Conservation (phyloP, 2,888 invertebrate species). For the Neocrepidodera transversa region DNA sequence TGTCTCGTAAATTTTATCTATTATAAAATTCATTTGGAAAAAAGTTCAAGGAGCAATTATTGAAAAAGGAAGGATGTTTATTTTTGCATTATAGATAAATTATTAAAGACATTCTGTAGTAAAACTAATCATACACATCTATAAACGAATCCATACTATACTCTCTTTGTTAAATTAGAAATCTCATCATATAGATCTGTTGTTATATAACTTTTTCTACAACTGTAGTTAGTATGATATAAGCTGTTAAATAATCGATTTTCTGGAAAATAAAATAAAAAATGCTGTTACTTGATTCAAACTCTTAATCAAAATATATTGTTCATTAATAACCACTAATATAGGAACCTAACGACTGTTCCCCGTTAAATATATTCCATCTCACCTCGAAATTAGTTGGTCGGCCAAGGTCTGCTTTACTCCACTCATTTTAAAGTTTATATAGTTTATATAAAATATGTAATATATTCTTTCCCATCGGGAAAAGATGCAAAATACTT, state of each 20-base stretch:
- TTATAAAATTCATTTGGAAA: neutral
- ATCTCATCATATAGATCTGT: slow-evolving; percentile 21
- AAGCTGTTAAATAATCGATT: neutral
- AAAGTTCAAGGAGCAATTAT: neutral
- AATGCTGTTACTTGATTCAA: no score
- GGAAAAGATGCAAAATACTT: no score
- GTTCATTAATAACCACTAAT: no score
- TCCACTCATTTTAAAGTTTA: no score
- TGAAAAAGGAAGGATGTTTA: neutral
- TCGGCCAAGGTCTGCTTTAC: no score
- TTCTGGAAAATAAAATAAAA: neutral
- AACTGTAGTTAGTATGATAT: slow-evolving; percentile 16
- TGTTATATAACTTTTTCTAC: slow-evolving; percentile 20
- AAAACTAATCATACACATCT: slow-evolving; percentile 11
- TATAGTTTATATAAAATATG: no score
- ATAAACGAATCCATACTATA: slow-evolving; percentile 5
- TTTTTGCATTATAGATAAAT: neutral
- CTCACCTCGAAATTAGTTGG: no score
- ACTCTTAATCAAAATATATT: no score
- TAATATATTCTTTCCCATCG: no score
- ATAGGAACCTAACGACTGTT: no score
- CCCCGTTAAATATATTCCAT: no score
- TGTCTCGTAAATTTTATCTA: neutral
- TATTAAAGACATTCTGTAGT: slow-evolving; percentile 9
- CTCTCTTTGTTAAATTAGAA: slow-evolving; percentile 5